A percentile compares a stretch with the other conserved stretches of the same genome.
Evolutionary conservation across 2,797 vertebrate genomes (phyloP).

Genomic region (Atherinosoma microstoma): DNA sequence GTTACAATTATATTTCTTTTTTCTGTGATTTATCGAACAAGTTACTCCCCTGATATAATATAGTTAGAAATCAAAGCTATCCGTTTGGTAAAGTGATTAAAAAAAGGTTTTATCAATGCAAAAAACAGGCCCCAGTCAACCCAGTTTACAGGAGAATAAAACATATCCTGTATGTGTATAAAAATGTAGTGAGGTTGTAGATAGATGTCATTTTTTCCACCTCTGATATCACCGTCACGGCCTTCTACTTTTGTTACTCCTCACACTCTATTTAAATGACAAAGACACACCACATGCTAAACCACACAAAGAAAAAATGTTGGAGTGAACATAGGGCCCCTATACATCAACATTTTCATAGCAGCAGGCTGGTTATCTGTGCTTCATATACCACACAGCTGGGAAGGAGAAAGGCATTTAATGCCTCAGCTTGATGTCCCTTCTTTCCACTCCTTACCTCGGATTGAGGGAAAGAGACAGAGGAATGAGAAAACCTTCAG

Average conservation of each 20-base stretch:
- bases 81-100: background rate
- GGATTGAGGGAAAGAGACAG: slow-evolving; percentile 40
- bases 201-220: background rate
- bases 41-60: background rate
- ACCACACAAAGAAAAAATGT: slow-evolving; percentile 19
- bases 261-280: slow-evolving; percentile 35
- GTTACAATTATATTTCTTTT: background rate
- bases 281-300: slow-evolving; percentile 29
- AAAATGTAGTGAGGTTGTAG: background rate
- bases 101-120: background rate
- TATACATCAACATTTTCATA: slow-evolving; percentile 42
- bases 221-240: slow-evolving; percentile 11
- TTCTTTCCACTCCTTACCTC: slow-evolving; percentile 32
- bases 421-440: slow-evolving; percentile 62
- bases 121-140: background rate
- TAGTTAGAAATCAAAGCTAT: background rate
- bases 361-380: slow-evolving; percentile 54
- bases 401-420: slow-evolving; percentile 73
- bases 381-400: slow-evolving; percentile 59
- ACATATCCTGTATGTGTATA: background rate
- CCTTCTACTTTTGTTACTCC: background rate
- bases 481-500: slow-evolving; percentile 26
- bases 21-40: background rate
- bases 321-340: slow-evolving; percentile 11
- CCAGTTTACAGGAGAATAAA: background rate